These are phyloP conservation scores for Zapus hudsonius DNA, from an alignment of 2,113 vertebrate genomes.

Conservation along the genomic window DNA sequence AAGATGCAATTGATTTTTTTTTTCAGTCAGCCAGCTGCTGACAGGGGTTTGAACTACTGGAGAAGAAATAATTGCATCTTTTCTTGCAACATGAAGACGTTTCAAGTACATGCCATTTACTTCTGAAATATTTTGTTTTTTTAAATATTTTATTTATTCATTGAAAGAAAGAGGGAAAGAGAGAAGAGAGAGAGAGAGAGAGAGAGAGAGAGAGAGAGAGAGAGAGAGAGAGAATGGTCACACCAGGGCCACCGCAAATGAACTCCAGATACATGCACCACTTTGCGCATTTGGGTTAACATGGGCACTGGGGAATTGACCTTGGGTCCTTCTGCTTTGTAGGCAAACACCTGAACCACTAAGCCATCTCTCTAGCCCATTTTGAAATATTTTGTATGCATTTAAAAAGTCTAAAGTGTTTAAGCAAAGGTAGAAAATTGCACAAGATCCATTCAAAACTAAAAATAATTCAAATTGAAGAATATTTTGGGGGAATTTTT, in stretches of 20 bases:
- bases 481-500: not conserved
- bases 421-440: not conserved
- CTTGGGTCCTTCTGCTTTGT: no score
- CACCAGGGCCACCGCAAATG: no score
- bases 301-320: no score
- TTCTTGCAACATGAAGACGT: not conserved
- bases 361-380: no score
- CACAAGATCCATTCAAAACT: not conserved
- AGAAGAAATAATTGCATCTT: slow-evolving; percentile 20
- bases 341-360: no score
- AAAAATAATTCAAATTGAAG: not conserved
- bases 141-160: no score
- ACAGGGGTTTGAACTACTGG: not conserved
- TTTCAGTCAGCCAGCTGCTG: not conserved
- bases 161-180: no score
- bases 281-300: no score
- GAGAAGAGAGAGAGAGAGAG: no score
- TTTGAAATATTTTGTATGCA: not conserved
- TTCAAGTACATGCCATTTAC: not conserved
- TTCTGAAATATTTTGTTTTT: slow-evolving; percentile 4
- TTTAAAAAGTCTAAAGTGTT: slow-evolving; percentile 19
- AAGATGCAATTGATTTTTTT: slow-evolving; percentile 18
- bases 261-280: no score
- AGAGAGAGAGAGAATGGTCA: no score
- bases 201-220: no score